Base-by-base conservation (phyloP, 2,113 vertebrate species). In the Agapornis roseicollis region DNA sequence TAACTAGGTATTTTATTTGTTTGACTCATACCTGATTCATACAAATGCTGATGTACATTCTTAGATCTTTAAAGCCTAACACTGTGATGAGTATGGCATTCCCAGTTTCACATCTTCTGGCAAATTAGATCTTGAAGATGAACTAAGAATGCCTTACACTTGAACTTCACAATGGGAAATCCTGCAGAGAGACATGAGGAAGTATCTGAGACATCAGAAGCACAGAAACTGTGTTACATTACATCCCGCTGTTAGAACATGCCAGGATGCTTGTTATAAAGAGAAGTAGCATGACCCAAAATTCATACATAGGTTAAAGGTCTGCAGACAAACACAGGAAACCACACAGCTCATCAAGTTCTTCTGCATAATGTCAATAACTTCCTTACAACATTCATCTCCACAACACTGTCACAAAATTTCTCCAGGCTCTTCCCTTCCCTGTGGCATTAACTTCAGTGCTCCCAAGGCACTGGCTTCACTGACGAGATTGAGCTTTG, bases 231-330 rank as follows among this genome's bases (percentile, higher is more conserved):
- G 12, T 8, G 76, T 86, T 95, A 92, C 80, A 94, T 93, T 93
- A 96, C 69, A 95, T 81, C 92, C 90, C 80, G 3, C 88, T 94
- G 85, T 33, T 86, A 50, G 4, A 64, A 55, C 39, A 16, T 49
- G 69, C 80, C 90, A 94, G 61, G 77, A 79, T 86, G 80, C 76
- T 81, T 69, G 15, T 55, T 31, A n/a, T 1, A 88, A 93, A 68
- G 53, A 85, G 79, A 61, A 83, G 82, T 1, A 80, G 68, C 61
- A 11, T 19, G 85, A 92, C 92, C 37, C 83, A 90, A 88, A 96
- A 95, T 71, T 72, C 77, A 86, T 72, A 74, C 39, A 22, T 18
- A 69, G 93, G 90, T 90, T 76, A 97, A 86, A 97, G 92, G 94
- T 93, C 88, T 74, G 52, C 66, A 94, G 82, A 83, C 82, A 95